Percentiles rank a stretch among this genome's conserved stretches.
Conservation (phyloP, 2,888 invertebrate genomes). For the Drosophila parthenogenetica region DNA sequence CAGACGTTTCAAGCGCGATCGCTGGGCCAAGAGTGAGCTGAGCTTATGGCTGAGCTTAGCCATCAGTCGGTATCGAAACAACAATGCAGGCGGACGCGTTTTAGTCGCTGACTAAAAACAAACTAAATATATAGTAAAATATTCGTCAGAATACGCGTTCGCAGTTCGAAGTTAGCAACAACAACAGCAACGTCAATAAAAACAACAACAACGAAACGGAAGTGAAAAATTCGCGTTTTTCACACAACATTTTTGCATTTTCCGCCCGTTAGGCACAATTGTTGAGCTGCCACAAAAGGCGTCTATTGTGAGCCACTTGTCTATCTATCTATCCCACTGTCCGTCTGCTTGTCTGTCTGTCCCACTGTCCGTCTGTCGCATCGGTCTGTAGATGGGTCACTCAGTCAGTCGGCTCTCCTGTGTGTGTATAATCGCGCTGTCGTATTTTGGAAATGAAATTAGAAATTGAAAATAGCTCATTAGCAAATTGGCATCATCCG, state of each 20-base stretch:
- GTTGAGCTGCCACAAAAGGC: slow-evolving; percentile 52
- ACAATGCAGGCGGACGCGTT: slow-evolving; percentile 80
- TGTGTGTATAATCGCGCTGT: slow-evolving; percentile 37
- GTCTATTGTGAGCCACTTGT: slow-evolving; percentile 65
- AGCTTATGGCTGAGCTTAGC: slow-evolving; percentile 60
- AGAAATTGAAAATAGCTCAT: slow-evolving; percentile 77
- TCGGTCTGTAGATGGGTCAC: slow-evolving; percentile 61
- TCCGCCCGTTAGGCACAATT: slow-evolving; percentile 62
- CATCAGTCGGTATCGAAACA: slow-evolving; percentile 74
- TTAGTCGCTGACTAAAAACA: slow-evolving; percentile 55
- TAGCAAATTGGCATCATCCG: slow-evolving; percentile 81
- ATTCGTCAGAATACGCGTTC: slow-evolving; percentile 58
- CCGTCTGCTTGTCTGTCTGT: slow-evolving; percentile 18
- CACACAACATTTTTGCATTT: slow-evolving; percentile 74
- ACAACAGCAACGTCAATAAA: slow-evolving; percentile 29
- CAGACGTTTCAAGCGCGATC: slow-evolving; percentile 52
- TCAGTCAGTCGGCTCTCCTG: slow-evolving; percentile 51
- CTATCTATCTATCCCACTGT: slow-evolving; percentile 28
- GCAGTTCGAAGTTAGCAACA: slow-evolving; percentile 57
- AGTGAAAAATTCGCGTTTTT: slow-evolving; percentile 76
- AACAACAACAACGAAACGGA: slow-evolving; percentile 65
- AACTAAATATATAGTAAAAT: slow-evolving; percentile 9
- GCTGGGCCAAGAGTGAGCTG: slow-evolving; percentile 38
- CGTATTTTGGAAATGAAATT: slow-evolving; percentile 81
- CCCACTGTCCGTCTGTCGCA: slow-evolving; percentile 22